These are phyloP conservation scores for Esox masquinongy DNA, from an alignment of 2,797 vertebrate species.

Conservation along the genomic window DNA sequence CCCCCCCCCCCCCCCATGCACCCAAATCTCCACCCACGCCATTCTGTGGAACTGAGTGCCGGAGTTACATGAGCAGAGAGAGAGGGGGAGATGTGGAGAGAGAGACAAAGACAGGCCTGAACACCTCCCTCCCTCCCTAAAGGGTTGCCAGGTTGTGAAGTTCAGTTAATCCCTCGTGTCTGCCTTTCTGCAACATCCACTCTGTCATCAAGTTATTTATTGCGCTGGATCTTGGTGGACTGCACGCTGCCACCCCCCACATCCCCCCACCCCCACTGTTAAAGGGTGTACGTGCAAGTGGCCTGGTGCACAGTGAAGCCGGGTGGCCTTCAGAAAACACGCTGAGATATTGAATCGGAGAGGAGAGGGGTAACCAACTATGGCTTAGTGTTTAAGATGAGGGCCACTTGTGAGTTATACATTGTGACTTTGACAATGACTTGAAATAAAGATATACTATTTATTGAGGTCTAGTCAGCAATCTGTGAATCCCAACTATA, in stretches of 20 bases:
- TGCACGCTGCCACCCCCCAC: constrained; percentile 21
- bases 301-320: constrained; percentile 49
- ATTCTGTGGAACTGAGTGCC: constrained; percentile 1
- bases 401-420: too few species aligned
- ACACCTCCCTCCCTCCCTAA: constrained; percentile 14
- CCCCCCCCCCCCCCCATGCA: constrained; percentile 5
- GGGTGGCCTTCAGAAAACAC: too few species aligned
- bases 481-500: too few species aligned
- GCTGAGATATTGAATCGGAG: constrained; percentile 17
- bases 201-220: constrained; percentile 13
- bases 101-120: constrained; percentile 16
- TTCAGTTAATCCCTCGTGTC: constrained; percentile 44
- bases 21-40: constrained; percentile 3
- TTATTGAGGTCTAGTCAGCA: too few species aligned
- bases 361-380: constrained; percentile 42
- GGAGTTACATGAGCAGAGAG: background rate
- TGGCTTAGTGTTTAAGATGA: too few species aligned
- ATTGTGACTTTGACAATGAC: too few species aligned
- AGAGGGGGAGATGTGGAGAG: background rate
- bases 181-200: constrained; percentile 1
- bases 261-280: constrained; percentile 47
- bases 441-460: too few species aligned
- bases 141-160: constrained; percentile 28
- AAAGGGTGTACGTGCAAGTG: constrained; percentile 67
- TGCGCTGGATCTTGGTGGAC: background rate